These are phyloP conservation scores for Drosophila subquinaria DNA, from an alignment of 2,888 invertebrate genomes.

Conservation along the genomic window DNA sequence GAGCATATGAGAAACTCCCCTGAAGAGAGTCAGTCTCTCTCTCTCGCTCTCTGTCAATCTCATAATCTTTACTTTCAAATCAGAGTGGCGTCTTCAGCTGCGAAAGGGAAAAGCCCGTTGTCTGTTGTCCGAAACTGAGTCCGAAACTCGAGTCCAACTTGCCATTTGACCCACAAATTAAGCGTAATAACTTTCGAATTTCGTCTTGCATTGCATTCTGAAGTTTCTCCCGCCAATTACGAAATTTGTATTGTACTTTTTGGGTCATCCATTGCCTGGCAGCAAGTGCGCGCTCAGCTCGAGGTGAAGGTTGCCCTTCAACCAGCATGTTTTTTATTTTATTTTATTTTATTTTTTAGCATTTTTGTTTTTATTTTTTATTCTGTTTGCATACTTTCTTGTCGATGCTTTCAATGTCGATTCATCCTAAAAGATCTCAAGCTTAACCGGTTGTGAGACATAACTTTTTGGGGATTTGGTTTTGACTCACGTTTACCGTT, in stretches of 20 bases:
- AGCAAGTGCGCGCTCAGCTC: conserved; percentile 43
- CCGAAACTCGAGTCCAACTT: conserved; percentile 15
- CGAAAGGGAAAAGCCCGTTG: conserved; percentile 63
- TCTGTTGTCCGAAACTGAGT: conserved; percentile 5
- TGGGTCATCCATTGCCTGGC: conserved; percentile 32
- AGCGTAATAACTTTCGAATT: conserved; percentile 80
- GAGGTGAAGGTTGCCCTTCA: conserved; percentile 64
- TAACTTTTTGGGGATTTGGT: conserved; percentile 46
- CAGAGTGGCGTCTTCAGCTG: conserved; percentile 56
- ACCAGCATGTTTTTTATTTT: conserved; percentile 15
- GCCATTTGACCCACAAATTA: conserved; percentile 79
- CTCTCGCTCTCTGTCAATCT: not conserved
- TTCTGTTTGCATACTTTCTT: conserved; percentile 17
- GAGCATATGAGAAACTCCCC: conserved; percentile 13
- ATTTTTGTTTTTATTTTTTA: not conserved
- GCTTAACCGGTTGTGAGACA: conserved; percentile 54
- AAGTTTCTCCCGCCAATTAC: conserved; percentile 58
- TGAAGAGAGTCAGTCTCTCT: not conserved
- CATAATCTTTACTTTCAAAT: conserved; percentile 72
- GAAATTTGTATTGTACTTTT: conserved; percentile 45
- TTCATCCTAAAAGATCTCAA: conserved; percentile 43
- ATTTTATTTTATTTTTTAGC: not conserved
- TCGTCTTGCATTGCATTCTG: conserved; percentile 53
- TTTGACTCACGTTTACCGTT: conserved; percentile 69
- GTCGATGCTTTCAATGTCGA: conserved; percentile 21